Percentiles rank a stretch among this genome's conserved stretches.
These are phyloP conservation scores for Gortyna flavago DNA, from an alignment of 2,888 invertebrate genomes.

Conservation along the genomic window DNA sequence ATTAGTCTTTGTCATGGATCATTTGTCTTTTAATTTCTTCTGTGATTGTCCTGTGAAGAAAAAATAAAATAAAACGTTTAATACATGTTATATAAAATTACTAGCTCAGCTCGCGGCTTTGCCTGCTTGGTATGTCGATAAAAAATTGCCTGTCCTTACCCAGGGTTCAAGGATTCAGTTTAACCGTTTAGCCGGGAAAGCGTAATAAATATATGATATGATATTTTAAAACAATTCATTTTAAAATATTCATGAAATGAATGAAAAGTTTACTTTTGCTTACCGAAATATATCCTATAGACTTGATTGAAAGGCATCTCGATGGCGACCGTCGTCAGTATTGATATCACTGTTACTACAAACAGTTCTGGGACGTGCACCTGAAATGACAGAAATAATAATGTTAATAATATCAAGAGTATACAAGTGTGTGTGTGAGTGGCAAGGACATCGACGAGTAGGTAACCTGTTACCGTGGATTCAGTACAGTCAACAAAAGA, in stretches of 20 bases:
- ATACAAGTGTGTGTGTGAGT: too few relatives aligned
- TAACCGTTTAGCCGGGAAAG: neutral
- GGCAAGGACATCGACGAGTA: too few relatives aligned
- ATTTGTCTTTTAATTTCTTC: conserved; percentile 86
- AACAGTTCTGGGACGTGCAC: conserved; percentile 87
- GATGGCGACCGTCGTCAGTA: conserved; percentile 87
- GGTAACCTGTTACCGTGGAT: too few relatives aligned
- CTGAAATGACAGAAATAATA: conserved; percentile 76
- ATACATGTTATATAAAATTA: neutral
- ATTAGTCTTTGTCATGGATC: conserved; percentile 73
- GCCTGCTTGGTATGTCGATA: neutral
- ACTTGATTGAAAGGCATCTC: conserved; percentile 91
- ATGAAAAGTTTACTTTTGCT: conserved; percentile 53
- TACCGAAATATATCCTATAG: conserved; percentile 88
- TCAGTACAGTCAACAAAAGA: too few relatives aligned
- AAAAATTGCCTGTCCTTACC: neutral
- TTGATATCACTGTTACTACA: conserved; percentile 84
- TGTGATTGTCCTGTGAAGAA: conserved; percentile 85
- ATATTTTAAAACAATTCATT: neutral
- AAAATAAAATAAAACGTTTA: neutral
- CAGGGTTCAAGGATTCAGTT: too few relatives aligned
- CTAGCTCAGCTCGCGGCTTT: neutral
- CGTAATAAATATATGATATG: neutral
- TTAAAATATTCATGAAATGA: neutral
- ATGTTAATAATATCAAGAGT: neutral